These are phyloP conservation scores for Menidia beryllina DNA, from an alignment of 2,113 vertebrate genomes.

Conservation along the genomic window DNA sequence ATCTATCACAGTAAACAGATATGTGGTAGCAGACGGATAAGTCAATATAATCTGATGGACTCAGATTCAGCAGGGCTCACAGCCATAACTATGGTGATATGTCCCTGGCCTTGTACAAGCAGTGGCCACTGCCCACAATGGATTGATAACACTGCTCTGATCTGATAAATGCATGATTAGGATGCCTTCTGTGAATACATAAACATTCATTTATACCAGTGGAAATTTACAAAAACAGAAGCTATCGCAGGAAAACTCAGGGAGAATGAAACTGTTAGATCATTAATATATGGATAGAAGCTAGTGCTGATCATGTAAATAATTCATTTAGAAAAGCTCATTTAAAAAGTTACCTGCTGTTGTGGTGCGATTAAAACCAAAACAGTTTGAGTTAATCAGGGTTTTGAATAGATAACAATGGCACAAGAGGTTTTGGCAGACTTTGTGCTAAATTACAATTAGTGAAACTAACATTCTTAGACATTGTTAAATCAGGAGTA, in stretches of 20 bases:
- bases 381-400: conserved; percentile 3
- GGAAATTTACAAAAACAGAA: neutral
- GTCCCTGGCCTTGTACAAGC: conserved; percentile 4
- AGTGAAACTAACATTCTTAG: conserved; percentile 13
- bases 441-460: conserved; percentile 24
- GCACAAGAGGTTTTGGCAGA: neutral
- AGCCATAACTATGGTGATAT: conserved; percentile 12
- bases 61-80: neutral
- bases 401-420: neutral
- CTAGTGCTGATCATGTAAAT: neutral
- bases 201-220: neutral
- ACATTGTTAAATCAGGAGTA: neutral
- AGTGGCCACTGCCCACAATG: neutral
- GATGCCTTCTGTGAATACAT: conserved; percentile 6
- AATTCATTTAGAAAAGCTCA: neutral
- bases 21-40: conserved; percentile 3
- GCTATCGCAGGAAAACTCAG: neutral
- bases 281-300: neutral
- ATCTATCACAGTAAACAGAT: conserved; percentile 62
- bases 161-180: conserved; percentile 12
- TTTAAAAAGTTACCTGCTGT: neutral
- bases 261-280: no score
- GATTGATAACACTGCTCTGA: conserved; percentile 15
- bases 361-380: conserved; percentile 3
- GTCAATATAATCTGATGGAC: conserved; percentile 42